Base-by-base conservation (phyloP, 2,797 vertebrate genomes). In the Merluccius polli region DNA sequence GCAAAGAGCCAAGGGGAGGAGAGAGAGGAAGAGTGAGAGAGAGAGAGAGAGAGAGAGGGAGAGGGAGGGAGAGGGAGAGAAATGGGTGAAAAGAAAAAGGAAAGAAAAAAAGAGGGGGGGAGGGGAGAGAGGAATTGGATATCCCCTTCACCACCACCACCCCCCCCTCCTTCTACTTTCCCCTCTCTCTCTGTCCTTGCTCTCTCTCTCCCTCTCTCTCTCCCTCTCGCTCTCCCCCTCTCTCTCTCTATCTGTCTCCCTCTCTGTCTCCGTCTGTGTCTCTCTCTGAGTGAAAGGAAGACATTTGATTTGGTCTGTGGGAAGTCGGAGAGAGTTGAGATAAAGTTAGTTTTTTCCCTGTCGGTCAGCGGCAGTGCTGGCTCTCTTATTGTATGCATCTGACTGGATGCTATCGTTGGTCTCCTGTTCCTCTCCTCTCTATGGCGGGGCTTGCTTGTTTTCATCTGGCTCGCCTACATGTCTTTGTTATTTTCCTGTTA, bases 1-100 rank as follows among this genome's bases (percentile, higher is more conserved):
- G 91, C 91, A 91, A 93, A 91, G 90, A 89, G 88, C 90, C 84
- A 86, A 91, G 90, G 91, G 85, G 84, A 91, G 86, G 87, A 70
- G 84, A 91, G 85, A 86, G 79, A 72, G 71, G 80, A 77, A 85
- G 78, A 84, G 85, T 44, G 71, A 81, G 78, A 85, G 78, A 84
- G 85, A 33, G 70, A 69, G 33, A 48, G 18, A 48, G 30, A 21
- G 32, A 35, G 73, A 27, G 73, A 29, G 74, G 77, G 81, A 80
- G 82, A 71, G 12, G 86, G 87, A 70, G 84, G 91, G 85, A 86
- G 79, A 72, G 71, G 80, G 78, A 85, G 78, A 84, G 85, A 80
- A 85, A 82, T 83, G 81, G 77, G 72, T 74, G 2, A 36, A 7
- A 2, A 69, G 70, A 44, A 74, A 68, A 70, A 9, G 72, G 44